Base-by-base conservation (phyloP, 1,140 invertebrate genomes). In the Drosophila subpulchrella region DNA sequence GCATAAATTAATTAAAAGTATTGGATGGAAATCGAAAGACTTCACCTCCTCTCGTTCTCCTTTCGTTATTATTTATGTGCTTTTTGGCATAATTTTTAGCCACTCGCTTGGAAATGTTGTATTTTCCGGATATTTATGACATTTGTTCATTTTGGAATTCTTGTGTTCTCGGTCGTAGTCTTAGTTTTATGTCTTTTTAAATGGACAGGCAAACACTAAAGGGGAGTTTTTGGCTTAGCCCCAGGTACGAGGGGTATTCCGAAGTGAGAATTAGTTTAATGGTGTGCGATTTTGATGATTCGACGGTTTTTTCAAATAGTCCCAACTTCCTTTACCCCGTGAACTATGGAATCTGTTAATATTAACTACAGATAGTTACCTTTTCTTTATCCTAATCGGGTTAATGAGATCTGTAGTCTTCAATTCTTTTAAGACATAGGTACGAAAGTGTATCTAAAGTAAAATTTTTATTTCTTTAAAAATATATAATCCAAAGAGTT, bases 101-200 rank as follows among this genome's bases (percentile, higher is more conserved):
- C 61, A 67, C 65, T 68, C 59, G 59, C 60, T 65, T 68, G 60
- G 27, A 53, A 53, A 66, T 68, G 0, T 68, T 65, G 65, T 65
- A 67, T 67, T 67, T 51, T 51, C 8, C 30, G 59, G 39, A 67
- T 84, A 84, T 84, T 84, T 84, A 84, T 70, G 81, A 76, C 67
- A 74, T 73, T 57, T 60, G 38, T 42, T 48, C 62, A 34, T 6
- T 30, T 8, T 30, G 46, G 59, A 65, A 63, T 62, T 42, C 41
- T 36, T 65, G 47, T 24, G n/a, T 27, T 48, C 17, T 27, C 15
- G n/a, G 32, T 36, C 36, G 46, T 56, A 42, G 55, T 63, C 67
- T 78, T 77, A 62, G 55, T 78, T 85, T 85, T 71, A 88, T 88
- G 73, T 73, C 41, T 83, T 89, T 86, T 83, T 89, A 88, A 88